Percentiles rank a stretch among this genome's conserved stretches.
Evolutionary conservation across 2,888 invertebrate species (phyloP).

Genomic region (Strigamia crassipes): DNA sequence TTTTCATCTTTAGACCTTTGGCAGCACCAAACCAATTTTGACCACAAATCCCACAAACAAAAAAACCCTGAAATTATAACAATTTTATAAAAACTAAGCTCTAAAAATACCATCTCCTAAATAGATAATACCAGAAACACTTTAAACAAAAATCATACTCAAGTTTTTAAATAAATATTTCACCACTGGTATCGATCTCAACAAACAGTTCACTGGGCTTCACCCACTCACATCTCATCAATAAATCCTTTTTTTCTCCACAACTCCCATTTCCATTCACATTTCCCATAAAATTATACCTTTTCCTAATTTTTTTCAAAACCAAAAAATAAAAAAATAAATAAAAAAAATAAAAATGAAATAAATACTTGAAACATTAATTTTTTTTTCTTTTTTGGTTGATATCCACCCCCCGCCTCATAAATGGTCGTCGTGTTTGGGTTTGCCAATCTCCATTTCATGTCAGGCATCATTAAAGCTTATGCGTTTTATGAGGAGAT

Average conservation of each 20-base stretch:
- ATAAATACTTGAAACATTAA: neutral
- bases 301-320: too few relatives aligned
- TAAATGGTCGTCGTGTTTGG: constrained; percentile 41
- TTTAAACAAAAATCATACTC: too few relatives aligned
- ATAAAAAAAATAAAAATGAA: neutral
- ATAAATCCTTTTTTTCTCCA: neutral
- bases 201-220: too few relatives aligned
- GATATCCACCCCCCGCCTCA: neutral
- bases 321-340: neutral
- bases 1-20: neutral
- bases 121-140: too few relatives aligned
- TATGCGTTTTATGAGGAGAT: constrained; percentile 40
- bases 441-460: constrained; percentile 42
- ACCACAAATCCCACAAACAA: too few relatives aligned
- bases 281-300: neutral
- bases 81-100: too few relatives aligned
- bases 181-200: too few relatives aligned
- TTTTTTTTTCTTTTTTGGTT: neutral
- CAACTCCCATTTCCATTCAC: neutral
- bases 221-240: too few relatives aligned
- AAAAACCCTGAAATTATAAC: too few relatives aligned
- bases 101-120: too few relatives aligned
- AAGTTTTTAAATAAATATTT: too few relatives aligned
- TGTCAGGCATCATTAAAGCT: constrained; percentile 42
- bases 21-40: neutral